Evolutionary conservation across 2,113 vertebrate genomes (phyloP).

Genomic region (Ascaphus truei): DNA sequence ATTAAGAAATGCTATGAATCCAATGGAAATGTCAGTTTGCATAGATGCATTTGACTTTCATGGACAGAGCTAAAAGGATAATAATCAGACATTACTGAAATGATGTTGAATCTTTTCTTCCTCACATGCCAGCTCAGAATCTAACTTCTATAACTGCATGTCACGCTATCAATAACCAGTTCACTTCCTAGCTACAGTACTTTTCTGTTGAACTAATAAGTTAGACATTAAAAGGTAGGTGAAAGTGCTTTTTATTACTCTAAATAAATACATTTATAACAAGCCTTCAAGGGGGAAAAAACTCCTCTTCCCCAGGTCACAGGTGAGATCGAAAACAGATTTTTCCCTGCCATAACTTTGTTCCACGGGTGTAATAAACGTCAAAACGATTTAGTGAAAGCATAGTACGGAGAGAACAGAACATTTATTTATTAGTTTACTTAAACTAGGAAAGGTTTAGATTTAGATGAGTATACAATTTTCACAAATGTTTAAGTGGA

Average conservation of each 20-base stretch:
- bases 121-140: too few relatives aligned
- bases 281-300: neutral
- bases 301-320: neutral
- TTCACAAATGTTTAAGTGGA: too few relatives aligned
- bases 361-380: conserved; percentile 2
- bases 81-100: neutral
- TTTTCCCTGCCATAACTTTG: neutral
- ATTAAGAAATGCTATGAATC: too few relatives aligned
- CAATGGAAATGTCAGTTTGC: too few relatives aligned
- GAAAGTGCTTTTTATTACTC: conserved; percentile 13
- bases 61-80: too few relatives aligned
- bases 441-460: neutral
- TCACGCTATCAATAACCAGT: neutral
- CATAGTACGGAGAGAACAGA: neutral
- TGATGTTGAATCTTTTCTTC: too few relatives aligned
- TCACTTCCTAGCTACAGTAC: neutral
- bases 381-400: conserved; percentile 12
- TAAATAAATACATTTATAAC: conserved; percentile 5
- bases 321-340: conserved; percentile 10
- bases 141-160: neutral
- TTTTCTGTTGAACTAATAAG: neutral
- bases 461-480: neutral
- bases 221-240: conserved; percentile 1
- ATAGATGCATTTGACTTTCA: too few relatives aligned
- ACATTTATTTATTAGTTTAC: neutral